phyloP scores from a whole-genome alignment of 1,140 invertebrate genomes.

The Drosophila neocordata region DNA sequence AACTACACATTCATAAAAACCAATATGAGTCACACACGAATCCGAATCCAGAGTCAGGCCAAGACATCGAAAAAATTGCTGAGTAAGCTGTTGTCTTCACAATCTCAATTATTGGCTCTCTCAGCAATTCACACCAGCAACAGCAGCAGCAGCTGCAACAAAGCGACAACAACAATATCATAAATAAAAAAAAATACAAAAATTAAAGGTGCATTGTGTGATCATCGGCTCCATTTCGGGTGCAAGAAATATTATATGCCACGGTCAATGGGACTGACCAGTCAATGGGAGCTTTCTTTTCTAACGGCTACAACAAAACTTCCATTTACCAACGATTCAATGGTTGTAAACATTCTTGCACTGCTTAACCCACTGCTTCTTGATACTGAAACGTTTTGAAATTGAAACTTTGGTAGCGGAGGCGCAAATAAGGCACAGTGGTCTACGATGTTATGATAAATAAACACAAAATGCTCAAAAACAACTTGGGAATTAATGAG shows the following conservation, averaged over 20 bases:
- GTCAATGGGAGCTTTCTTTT: slow-evolving; percentile 48
- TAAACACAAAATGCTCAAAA: too few species aligned
- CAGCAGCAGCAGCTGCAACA: neutral
- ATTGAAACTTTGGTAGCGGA: slow-evolving; percentile 56
- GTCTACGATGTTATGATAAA: too few species aligned
- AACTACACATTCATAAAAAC: neutral
- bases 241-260: neutral
- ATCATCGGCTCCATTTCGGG: slow-evolving; percentile 4
- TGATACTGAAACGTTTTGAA: slow-evolving; percentile 42
- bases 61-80: slow-evolving; percentile 19
- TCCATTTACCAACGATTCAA: slow-evolving; percentile 11
- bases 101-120: slow-evolving; percentile 20
- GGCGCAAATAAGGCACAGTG: slow-evolving; percentile 47
- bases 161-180: neutral
- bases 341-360: slow-evolving; percentile 35
- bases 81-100: slow-evolving; percentile 19
- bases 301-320: slow-evolving; percentile 44
- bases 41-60: neutral
- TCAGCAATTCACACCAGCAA: slow-evolving; percentile 10
- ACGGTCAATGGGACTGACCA: slow-evolving; percentile 12
- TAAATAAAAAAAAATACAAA: neutral
- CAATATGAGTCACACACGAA: neutral
- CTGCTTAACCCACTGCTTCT: slow-evolving; percentile 11
- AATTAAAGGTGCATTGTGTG: slow-evolving; percentile 18
- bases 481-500: too few species aligned